phyloP scores from a whole-genome alignment of 2,888 invertebrate species.

The Catocala sponsa region DNA sequence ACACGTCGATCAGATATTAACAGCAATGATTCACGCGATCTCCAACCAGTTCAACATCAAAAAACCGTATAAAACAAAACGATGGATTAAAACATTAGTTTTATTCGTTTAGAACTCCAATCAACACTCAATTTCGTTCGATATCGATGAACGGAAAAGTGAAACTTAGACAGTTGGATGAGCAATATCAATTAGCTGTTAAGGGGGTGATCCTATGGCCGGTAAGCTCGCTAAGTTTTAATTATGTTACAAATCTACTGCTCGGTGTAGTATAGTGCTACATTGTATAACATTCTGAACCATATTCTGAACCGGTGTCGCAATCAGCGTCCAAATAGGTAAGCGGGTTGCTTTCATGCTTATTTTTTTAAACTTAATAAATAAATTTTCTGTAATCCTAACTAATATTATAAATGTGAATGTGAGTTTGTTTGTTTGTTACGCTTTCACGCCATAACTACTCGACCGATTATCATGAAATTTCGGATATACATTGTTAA shows the following conservation, averaged over 20 bases:
- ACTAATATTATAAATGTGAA: no score
- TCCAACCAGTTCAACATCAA: background rate
- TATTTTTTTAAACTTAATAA: no score
- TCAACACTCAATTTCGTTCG: constrained; percentile 30
- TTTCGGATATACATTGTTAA: no score
- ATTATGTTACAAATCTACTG: background rate
- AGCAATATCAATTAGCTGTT: constrained; percentile 37
- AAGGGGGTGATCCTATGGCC: background rate
- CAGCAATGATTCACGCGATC: constrained; percentile 5
- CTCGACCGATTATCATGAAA: no score
- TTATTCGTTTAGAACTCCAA: constrained; percentile 14
- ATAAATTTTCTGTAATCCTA: no score
- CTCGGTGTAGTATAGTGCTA: background rate
- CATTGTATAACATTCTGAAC: background rate
- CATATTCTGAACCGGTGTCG: background rate
- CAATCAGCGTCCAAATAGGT: no score
- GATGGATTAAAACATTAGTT: constrained; percentile 9
- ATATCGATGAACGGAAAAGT: constrained; percentile 42
- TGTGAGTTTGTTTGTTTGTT: no score
- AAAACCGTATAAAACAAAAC: background rate
- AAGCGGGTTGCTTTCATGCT: no score
- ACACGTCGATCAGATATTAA: background rate
- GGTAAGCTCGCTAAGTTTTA: background rate
- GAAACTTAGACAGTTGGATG: constrained; percentile 35
- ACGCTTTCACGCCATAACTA: no score